Conservation (phyloP, 2,113 vertebrate species). For the Percopsis transmontana region DNA sequence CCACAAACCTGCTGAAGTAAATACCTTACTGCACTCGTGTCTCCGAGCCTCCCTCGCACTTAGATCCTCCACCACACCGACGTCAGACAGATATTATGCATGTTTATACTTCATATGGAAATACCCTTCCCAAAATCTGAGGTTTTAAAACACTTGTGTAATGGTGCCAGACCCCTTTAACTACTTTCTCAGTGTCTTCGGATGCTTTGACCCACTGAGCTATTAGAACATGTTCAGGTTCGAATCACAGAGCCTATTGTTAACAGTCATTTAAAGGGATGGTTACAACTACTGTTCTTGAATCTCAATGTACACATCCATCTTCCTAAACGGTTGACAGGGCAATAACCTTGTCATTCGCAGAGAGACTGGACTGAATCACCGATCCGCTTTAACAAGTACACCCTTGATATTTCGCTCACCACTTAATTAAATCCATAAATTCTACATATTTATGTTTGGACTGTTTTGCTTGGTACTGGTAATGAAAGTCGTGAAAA, state of each 20-base stretch:
- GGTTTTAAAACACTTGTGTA: neutral
- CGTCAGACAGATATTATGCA: no score
- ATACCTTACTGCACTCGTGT: no score
- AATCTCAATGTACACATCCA: conserved; percentile 51
- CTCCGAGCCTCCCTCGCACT: no score
- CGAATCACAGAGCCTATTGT: conserved; percentile 60
- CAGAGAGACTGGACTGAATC: conserved; percentile 14
- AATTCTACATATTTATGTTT: conserved; percentile 49
- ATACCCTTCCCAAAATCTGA: no score
- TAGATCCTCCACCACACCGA: no score
- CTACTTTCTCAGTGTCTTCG: neutral
- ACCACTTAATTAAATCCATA: conserved; percentile 52
- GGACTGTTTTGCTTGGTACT: conserved; percentile 4
- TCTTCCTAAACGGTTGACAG: conserved; percentile 54
- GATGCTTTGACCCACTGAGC: conserved; percentile 17
- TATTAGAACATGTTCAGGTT: conserved; percentile 34
- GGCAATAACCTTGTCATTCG: conserved; percentile 45
- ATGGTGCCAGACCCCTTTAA: neutral
- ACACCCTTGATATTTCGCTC: conserved; percentile 36
- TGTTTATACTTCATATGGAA: neutral
- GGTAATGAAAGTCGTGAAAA: conserved; percentile 28
- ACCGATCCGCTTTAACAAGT: conserved; percentile 22
- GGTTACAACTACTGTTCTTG: conserved; percentile 45
- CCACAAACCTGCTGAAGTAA: no score
- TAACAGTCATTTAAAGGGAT: conserved; percentile 45